These are phyloP conservation scores for Periophthalmus magnuspinnatus DNA, from an alignment of 2,797 vertebrate species.

Conservation along the genomic window DNA sequence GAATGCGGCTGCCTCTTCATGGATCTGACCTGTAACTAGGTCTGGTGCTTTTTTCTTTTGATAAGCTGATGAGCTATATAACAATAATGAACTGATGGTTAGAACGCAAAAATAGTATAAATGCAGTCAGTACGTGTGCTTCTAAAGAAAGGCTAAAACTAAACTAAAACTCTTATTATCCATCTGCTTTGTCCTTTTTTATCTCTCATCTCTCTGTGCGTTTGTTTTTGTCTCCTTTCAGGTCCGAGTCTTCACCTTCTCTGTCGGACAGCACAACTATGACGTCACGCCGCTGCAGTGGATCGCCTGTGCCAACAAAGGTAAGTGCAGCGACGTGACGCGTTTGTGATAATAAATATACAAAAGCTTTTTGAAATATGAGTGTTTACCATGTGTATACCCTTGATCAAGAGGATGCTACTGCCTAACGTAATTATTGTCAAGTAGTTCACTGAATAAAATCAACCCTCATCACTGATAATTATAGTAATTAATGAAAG, in stretches of 20 bases:
- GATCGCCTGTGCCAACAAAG: slow-evolving; percentile 98
- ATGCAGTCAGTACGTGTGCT: background rate
- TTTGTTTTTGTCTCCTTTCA: slow-evolving; percentile 47
- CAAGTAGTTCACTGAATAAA: slow-evolving; percentile 3
- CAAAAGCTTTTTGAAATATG: background rate
- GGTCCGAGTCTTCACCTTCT: slow-evolving; percentile 98
- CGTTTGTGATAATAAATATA: background rate
- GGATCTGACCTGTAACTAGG: too few species aligned
- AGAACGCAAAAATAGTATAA: background rate
- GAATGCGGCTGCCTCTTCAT: too few species aligned
- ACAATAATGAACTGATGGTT: background rate
- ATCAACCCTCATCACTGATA: background rate
- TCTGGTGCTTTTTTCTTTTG: too few species aligned
- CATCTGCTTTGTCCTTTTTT: background rate
- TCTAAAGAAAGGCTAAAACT: too few species aligned
- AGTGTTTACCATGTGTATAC: background rate
- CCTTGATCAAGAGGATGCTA: background rate
- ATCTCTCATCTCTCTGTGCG: background rate
- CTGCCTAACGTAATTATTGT: slow-evolving; percentile 1
- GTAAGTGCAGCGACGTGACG: slow-evolving; percentile 64
- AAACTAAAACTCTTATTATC: too few species aligned
- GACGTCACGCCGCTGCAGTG: slow-evolving; percentile 97
- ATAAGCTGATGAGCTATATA: too few species aligned
- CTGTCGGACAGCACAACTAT: slow-evolving; percentile 97
- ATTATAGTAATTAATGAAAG: background rate